Percentiles rank a stretch among this genome's conserved stretches.
Evolutionary conservation across 2,113 vertebrate genomes (phyloP).

Genomic region (human (Homo sapiens)): DNA sequence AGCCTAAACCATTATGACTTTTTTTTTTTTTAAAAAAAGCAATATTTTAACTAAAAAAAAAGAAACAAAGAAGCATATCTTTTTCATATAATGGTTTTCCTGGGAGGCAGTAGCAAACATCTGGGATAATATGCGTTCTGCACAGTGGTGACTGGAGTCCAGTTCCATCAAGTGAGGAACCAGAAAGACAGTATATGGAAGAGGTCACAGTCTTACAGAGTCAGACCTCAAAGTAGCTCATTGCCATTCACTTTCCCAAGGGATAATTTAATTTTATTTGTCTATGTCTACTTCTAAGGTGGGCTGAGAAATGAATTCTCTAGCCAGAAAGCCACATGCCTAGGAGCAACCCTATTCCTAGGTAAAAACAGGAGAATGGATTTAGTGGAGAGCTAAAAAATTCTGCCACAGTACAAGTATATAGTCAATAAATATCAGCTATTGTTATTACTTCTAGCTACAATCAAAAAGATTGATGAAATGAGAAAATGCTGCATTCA

Average conservation of each 20-base stretch:
- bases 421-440: not conserved
- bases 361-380: not conserved
- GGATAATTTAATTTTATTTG: not conserved
- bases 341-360: not conserved
- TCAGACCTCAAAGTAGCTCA: not conserved
- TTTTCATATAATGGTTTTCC: not conserved
- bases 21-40: not conserved
- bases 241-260: too few species aligned
- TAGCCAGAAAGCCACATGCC: not conserved
- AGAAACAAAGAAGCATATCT: not conserved
- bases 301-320: not conserved
- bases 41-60: not conserved
- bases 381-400: not conserved
- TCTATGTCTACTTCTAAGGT: not conserved
- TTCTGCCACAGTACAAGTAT: not conserved
- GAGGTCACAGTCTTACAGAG: not conserved
- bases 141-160: not conserved
- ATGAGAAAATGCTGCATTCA: not conserved
- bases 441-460: not conserved
- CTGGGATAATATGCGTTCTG: not conserved
- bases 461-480: not conserved
- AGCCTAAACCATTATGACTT: not conserved
- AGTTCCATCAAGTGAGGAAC: not conserved
- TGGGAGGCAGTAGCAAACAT: not conserved
- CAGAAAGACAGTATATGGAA: not conserved